Conservation (phyloP, 1,140 invertebrate species). For the Thaumetopoea pityocampa region DNA sequence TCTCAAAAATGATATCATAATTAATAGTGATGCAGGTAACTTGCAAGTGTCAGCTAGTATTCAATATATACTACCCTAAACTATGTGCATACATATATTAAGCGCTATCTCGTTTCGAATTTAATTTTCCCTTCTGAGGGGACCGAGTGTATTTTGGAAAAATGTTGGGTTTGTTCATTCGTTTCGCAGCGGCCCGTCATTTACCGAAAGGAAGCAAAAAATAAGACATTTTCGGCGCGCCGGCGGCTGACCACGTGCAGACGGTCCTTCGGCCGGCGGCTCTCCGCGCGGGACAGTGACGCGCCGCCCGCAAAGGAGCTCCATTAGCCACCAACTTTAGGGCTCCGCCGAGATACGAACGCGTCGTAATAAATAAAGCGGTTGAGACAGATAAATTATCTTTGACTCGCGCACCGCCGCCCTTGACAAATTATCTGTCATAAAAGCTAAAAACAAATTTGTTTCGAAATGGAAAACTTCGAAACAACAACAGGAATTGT, state of each 20-base stretch:
- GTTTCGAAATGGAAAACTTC: constrained; percentile 48
- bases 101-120: not conserved
- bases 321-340: constrained; percentile 70
- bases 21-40: no score
- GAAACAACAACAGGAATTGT: constrained; percentile 32
- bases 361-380: constrained; percentile 72
- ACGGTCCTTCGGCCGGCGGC: constrained; percentile 11
- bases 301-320: constrained; percentile 60
- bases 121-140: constrained; percentile 15
- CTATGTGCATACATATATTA: not conserved
- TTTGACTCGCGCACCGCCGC: constrained; percentile 68
- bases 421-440: constrained; percentile 72
- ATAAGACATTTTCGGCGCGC: constrained; percentile 26
- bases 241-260: constrained; percentile 42
- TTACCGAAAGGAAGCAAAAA: constrained; percentile 40
- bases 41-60: not conserved
- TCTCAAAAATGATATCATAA: no score
- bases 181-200: constrained; percentile 42
- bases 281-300: constrained; percentile 48
- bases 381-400: constrained; percentile 74
- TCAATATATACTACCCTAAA: not conserved
- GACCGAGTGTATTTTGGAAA: constrained; percentile 21
- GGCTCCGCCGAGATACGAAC: constrained; percentile 68
- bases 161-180: constrained; percentile 30
- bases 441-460: constrained; percentile 70